phyloP scores from a whole-genome alignment of 2,888 invertebrate species.

The Archips xylosteana region DNA sequence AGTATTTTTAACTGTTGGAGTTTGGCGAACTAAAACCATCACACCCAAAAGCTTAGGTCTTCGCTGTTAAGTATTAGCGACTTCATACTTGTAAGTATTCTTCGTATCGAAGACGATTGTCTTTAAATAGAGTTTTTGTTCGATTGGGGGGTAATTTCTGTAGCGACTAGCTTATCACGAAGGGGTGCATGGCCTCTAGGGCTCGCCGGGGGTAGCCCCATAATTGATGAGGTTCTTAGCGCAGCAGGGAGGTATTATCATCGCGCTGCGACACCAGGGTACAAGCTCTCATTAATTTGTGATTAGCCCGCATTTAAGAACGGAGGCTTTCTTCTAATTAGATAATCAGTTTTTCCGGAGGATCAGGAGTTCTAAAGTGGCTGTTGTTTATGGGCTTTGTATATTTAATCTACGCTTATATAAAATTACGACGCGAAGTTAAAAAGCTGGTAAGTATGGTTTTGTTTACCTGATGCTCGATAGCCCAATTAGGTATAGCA shows the following conservation, averaged over 20 bases:
- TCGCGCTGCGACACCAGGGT: slow-evolving; percentile 76
- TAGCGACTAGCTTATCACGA: slow-evolving; percentile 54
- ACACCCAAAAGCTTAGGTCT: neutral
- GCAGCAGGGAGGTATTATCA: slow-evolving; percentile 83
- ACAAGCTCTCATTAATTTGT: slow-evolving; percentile 84
- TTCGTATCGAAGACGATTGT: neutral
- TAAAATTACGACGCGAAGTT: neutral
- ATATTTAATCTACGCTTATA: neutral
- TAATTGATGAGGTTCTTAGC: slow-evolving; percentile 85
- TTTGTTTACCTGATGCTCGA: neutral
- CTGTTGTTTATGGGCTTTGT: slow-evolving; percentile 59
- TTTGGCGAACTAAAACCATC: too few species aligned
- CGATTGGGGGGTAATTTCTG: slow-evolving; percentile 34
- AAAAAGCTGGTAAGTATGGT: neutral
- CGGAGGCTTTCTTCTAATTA: slow-evolving; percentile 80
- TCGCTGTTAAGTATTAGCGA: neutral
- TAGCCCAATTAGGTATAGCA: too few species aligned
- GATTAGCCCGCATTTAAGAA: slow-evolving; percentile 80
- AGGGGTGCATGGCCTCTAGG: slow-evolving; percentile 64
- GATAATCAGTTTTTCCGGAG: slow-evolving; percentile 76
- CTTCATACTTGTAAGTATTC: neutral
- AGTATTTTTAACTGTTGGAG: too few species aligned
- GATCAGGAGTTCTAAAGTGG: slow-evolving; percentile 62
- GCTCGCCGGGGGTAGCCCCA: slow-evolving; percentile 72
- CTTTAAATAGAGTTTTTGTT: slow-evolving; percentile 16